These are phyloP conservation scores for Hylomyscus alleni DNA, from an alignment of 2,797 vertebrate genomes.

Conservation along the genomic window DNA sequence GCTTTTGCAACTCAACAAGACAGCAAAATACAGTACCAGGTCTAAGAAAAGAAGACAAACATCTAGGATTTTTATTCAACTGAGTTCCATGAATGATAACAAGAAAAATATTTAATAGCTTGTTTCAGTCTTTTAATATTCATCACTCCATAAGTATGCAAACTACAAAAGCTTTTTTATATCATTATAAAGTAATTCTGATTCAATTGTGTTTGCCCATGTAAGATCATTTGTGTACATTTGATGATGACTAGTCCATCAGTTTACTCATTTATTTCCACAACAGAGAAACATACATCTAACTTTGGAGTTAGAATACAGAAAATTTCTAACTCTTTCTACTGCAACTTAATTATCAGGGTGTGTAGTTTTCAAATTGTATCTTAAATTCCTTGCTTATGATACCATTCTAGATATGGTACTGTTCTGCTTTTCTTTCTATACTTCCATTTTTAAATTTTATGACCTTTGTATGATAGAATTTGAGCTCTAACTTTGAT, in stretches of 20 bases:
- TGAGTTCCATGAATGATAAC: background rate
- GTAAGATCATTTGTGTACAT: background rate
- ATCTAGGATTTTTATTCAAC: background rate
- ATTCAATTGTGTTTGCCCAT: background rate
- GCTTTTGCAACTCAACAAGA: background rate
- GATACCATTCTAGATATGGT: background rate
- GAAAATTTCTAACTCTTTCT: background rate
- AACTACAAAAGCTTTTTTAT: background rate
- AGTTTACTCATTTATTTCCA: background rate
- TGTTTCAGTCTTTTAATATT: background rate
- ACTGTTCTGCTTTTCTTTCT: background rate
- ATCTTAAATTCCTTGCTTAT: background rate
- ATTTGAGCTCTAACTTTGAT: slow-evolving; percentile 3
- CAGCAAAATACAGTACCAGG: background rate
- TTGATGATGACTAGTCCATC: background rate
- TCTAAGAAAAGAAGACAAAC: background rate
- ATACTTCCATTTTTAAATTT: background rate
- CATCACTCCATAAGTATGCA: background rate
- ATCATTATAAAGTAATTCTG: background rate
- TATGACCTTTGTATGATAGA: background rate
- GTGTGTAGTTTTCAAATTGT: background rate
- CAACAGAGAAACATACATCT: background rate
- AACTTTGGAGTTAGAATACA: background rate
- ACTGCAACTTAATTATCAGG: background rate
- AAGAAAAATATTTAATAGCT: slow-evolving; percentile 4